Base-by-base conservation (phyloP, 2,797 vertebrate species). In the Hybognathus amarus region DNA sequence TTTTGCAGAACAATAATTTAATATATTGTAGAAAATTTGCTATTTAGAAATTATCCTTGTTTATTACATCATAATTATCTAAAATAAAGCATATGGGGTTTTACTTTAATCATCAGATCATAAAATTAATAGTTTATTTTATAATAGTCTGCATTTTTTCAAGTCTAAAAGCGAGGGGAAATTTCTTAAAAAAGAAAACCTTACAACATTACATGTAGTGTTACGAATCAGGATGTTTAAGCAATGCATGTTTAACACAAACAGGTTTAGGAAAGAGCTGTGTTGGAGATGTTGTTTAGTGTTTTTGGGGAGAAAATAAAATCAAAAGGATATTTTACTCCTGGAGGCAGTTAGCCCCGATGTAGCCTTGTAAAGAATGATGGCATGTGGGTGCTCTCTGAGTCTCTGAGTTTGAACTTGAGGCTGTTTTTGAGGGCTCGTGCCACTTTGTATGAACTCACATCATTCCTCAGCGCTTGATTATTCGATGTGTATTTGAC, bases 401-500 rank as follows among this genome's bases (percentile, higher is more conserved):
- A 80, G 73, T 74, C 42, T 73, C n/a, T 42, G 33, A 40, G 83
- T 85, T 85, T 88, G 78, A 87, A 80, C 82, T 83, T 17, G 1
- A 40, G 38, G 30, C 50, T 83, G 77, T 79, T 77, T 80, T 56
- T 74, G 79, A 73, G 83, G 27, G 82, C 75, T 66, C 70, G 38
- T 84, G 82, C 50, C 69, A 61, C 80, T 89, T 83, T 86, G 82
- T 84, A 69, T 75, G 17, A n/a, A 33, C 68, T 83, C 86, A 89
- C 87, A 82, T 89, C 86, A 76, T 88, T 88, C 84, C 83, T 88
- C 87, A 86, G 27, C 76, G 79, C 82, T 52, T 85, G 83, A 85
- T 87, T 87, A 70, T 71, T 77, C 73, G 66, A 63, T 77, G 82
- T 73, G 70, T 40, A 64, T 82, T 52, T 86, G 47, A 83, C 83